Percentiles rank a stretch among this genome's conserved stretches.
Evolutionary conservation across 2,113 vertebrate genomes (phyloP).

Genomic region (Lontra canadensis): DNA sequence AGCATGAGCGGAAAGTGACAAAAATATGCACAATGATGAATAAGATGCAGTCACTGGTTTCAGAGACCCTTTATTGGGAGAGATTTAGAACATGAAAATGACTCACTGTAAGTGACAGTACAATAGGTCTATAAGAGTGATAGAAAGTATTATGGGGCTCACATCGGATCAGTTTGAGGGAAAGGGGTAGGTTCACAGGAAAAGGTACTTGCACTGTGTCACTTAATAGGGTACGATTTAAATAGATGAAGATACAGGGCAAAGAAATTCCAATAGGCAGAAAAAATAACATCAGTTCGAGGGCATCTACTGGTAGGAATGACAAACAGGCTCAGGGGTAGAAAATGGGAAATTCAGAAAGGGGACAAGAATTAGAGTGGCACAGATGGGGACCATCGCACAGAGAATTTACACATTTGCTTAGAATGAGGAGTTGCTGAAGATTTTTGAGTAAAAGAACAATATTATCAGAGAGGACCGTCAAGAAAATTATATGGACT

Average conservation of each 20-base stretch:
- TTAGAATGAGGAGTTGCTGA: background rate
- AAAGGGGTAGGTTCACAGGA: background rate
- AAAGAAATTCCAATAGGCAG: background rate
- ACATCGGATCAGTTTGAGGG: background rate
- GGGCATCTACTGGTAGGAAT: background rate
- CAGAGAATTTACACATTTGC: background rate
- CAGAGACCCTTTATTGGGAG: background rate
- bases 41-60: background rate
- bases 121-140: background rate
- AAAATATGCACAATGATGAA: constrained; percentile 14
- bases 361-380: background rate
- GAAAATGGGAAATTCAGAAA: constrained; percentile 23
- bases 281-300: background rate
- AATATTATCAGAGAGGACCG: background rate
- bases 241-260: background rate
- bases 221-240: background rate
- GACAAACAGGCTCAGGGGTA: background rate
- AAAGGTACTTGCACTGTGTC: background rate
- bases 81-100: background rate
- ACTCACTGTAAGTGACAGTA: background rate
- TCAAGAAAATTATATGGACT: background rate
- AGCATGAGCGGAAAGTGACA: background rate
- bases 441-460: background rate
- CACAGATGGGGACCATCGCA: background rate
- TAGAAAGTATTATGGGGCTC: background rate